Base-by-base conservation (phyloP, 2,113 vertebrate species). In the Anarhynchus alexandrinus region DNA sequence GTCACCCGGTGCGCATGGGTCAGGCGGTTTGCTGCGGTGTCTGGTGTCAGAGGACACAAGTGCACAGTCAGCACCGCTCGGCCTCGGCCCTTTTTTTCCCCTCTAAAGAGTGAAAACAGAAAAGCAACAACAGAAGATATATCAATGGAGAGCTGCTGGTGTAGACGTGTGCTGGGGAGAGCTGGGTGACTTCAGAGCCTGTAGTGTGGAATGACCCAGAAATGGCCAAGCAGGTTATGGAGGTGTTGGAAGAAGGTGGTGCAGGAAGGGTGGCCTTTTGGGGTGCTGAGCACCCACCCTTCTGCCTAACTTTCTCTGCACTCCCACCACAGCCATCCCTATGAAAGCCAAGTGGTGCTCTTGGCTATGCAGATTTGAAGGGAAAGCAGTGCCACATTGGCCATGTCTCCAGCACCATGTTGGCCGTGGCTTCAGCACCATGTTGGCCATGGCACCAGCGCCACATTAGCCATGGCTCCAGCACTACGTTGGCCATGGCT, bases 1-100 rank as follows among this genome's bases (percentile, higher is more conserved):
- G 55, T 17, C 0, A 0, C 8, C 4, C 1, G 2, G 19, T 1
- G 7, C 30, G 12, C 32, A 0, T 4, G 43, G 54, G 12, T 3
- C 0, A 2, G 43, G 71, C 1, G 6, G 64, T 43, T 86, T 32
- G 76, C 74, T n/a, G 65, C 0, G 0, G 62, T 43, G 67, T 45
- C 45, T 0, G 0, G 54, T 73, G 80, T 45, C 80, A 27, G 8
- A 66, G 27, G 49, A 62, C 67, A 58, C 52, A 21, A 91, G 49
- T 7, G 42, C 45, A 42, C 15, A 23, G 27, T 8, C 78, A 32
- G 43, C 2, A 8, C 34, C 1, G 0, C 82, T 25, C 7, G 1
- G 6, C 38, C 16, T 38, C 2, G 1, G 26, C 16, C 34, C 45
- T 36, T 64, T 64, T 3, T 4, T 14, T 6, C 11, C 29, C 61